These are phyloP conservation scores for Myotis brandtii DNA, from an alignment of 2,113 vertebrate species.

Conservation along the genomic window DNA sequence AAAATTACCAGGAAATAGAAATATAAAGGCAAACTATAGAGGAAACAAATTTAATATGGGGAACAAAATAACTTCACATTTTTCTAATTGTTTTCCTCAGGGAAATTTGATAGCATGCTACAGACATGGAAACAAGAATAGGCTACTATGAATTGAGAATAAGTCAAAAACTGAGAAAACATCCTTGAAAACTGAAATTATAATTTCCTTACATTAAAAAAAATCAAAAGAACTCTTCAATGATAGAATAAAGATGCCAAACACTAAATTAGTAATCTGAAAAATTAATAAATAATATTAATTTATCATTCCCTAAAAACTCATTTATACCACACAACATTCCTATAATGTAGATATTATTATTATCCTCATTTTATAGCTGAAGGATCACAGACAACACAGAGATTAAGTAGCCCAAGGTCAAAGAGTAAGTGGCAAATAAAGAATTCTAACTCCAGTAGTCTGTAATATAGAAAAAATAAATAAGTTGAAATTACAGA, in stretches of 20 bases:
- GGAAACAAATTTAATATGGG: not conserved
- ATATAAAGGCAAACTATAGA: not conserved
- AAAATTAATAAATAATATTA: not conserved
- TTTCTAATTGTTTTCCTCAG: not conserved
- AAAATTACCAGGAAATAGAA: not conserved
- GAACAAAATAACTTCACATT: not conserved
- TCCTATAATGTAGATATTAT: not conserved
- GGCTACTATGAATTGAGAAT: not conserved
- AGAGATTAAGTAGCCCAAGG: not conserved
- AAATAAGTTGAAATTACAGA: not conserved
- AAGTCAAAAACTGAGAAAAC: conserved; percentile 13
- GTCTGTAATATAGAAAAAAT: not conserved
- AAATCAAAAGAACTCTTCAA: not conserved
- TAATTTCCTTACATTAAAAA: not conserved
- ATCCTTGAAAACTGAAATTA: not conserved
- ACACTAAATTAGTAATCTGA: not conserved
- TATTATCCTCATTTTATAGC: not conserved
- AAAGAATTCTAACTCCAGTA: not conserved
- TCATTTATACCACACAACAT: not conserved
- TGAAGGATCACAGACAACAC: not conserved
- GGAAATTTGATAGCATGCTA: not conserved
- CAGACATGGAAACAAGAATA: not conserved
- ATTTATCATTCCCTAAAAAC: not conserved
- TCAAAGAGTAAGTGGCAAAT: not conserved
- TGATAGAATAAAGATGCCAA: not conserved